phyloP scores from a whole-genome alignment of 2,888 invertebrate genomes.

The Ichneumon xanthorius region DNA sequence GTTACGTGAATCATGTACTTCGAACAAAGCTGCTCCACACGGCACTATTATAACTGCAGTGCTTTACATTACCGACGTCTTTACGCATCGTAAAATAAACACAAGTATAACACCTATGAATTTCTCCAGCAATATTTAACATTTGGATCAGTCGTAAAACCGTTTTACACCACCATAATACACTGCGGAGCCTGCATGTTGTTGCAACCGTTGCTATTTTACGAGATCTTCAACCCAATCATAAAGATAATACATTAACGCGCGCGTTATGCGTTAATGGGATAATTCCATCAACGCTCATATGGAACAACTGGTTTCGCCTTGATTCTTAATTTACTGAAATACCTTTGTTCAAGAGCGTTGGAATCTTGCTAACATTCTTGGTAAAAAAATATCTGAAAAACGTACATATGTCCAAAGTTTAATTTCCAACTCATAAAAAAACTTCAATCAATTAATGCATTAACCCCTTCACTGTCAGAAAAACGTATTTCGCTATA shows the following conservation, averaged over 20 bases:
- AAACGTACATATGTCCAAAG: background rate
- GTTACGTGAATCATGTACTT: background rate
- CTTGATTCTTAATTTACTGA: background rate
- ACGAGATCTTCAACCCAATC: background rate
- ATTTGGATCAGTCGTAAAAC: background rate
- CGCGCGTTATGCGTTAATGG: background rate
- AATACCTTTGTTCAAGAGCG: background rate
- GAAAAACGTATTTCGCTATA: too few relatives aligned
- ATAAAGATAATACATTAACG: background rate
- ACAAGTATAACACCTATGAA: background rate
- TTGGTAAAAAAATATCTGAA: background rate
- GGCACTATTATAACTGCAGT: background rate
- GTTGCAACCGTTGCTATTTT: background rate
- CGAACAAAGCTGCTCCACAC: background rate
- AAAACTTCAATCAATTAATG: background rate
- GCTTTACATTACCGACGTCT: constrained; percentile 16
- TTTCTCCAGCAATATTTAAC: background rate
- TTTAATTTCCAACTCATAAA: background rate
- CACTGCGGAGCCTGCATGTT: background rate
- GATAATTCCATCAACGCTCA: background rate
- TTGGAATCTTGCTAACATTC: background rate
- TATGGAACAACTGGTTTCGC: background rate
- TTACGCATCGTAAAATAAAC: background rate
- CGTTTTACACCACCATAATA: background rate
- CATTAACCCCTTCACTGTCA: too few relatives aligned